Evolutionary conservation across 2,797 vertebrate genomes (phyloP), one percentile per base, ranked within the genome.

Genomic region (Ctenopoma multispine): DNA sequence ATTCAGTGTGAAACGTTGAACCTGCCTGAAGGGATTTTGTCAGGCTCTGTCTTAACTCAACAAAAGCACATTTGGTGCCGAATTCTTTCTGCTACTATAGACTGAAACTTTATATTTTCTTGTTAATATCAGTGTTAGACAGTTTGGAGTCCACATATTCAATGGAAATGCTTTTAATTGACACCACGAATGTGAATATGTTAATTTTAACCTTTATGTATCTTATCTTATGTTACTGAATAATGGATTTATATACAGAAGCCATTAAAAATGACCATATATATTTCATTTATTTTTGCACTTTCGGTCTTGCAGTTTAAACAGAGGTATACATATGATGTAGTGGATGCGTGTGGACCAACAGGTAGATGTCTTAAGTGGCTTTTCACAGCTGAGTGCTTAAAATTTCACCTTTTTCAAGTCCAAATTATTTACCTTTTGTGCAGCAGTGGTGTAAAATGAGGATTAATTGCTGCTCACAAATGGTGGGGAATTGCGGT

Each of bases 111-210:
- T 67, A 21, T 67, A 72, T 81, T 73, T 50, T 67, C 55, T 65
- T 64, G 38, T 49, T 58, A n/a, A 48, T 64, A 57, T 87, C 85
- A 87, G 86, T 90, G 80, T 91, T 90, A 63, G 44, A 71, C 38
- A 9, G 59, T 53, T n/a, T 9, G 27, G 72, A 75, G 75, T 15
- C 34, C 1, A 1, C 15, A 10, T 50, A 60, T 80, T 60, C 62
- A 27, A 36, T 51, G 54, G 48, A 54, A 60, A 72, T 23, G 53
- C 71, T 84, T 85, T 83, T 65, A 41, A 74, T 47, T 75, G 53
- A 80, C 40, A 64, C n/a, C n/a, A 78, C 62, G 60, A 83, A 68
- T 88, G 80, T 88, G 84, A 75, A 88, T 85, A 70, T 44, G 55
- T 79, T 62, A 3, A 36, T 59, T 46, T 11, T 68, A 83, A 77